Evolutionary conservation across 2,888 invertebrate genomes (phyloP), one percentile per base, ranked within the genome.

Genomic region (Amphipoea lucens): DNA sequence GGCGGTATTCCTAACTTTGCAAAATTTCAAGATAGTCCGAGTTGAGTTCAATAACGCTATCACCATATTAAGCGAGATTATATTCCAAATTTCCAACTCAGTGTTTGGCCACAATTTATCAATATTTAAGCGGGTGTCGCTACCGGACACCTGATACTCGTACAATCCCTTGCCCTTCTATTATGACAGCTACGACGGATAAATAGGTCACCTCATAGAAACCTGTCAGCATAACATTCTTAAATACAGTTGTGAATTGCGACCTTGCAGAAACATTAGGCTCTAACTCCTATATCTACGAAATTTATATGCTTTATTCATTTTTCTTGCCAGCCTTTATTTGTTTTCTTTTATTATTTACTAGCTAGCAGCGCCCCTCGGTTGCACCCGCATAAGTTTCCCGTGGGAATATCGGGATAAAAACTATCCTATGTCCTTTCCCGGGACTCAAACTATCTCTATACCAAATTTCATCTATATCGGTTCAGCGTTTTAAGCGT

Each of bases 61-160:
- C 1, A 23, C 23, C 5, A 20, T 70, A 36, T 14, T 69, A 36
- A 14, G 23, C 29, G 45, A 65, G 9, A 60, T 66, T 54, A 66
- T 54, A 72, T 79, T 74, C 42, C 29, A 54, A 73, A 23, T 17
- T 79, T 74, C 42, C 29, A 54, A 73, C 29, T 17, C 42, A 72
- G 51, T 69, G 60, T 80, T n/a, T 51, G 14, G 63, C 29, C 60
- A 1, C 68, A 14, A 14, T 4, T 14, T 42, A 60, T 84, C 60
- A 73, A 82, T 82, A 82, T 84, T 82, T 65, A 84, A 82, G 45
- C n/a, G 74, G 68, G 69, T 40, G 45, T 79, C 42, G 23, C 29
- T 42, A 54, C 60, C 45, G 48, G 23, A 67, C 82, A 79, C 73
- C 74, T 84, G 82, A 79, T 40, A 40, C 40, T 40, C 40, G 0